phyloP scores from a whole-genome alignment of 2,113 vertebrate genomes.

The Tychaedon coryphoeus region DNA sequence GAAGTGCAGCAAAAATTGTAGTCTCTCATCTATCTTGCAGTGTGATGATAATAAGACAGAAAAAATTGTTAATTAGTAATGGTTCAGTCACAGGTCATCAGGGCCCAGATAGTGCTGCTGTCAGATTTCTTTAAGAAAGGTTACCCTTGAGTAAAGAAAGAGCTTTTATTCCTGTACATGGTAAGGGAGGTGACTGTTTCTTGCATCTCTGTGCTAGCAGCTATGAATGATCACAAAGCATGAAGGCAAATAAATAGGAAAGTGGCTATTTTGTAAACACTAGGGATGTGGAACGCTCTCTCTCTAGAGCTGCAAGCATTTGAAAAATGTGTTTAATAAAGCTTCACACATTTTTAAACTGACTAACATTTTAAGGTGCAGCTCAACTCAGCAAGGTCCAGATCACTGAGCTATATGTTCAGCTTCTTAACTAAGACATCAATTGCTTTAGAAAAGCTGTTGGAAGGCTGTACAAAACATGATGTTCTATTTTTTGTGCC shows the following conservation, averaged over 20 bases:
- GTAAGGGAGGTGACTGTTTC: neutral
- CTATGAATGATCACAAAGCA: neutral
- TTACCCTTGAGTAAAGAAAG: neutral
- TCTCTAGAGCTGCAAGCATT: neutral
- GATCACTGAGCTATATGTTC: neutral
- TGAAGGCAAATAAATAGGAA: neutral
- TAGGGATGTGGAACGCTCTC: neutral
- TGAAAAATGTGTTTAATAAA: conserved; percentile 41
- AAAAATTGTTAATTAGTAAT: neutral
- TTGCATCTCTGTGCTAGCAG: neutral
- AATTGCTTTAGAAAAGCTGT: neutral
- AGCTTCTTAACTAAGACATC: neutral
- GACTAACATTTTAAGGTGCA: neutral
- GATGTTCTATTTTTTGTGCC: neutral
- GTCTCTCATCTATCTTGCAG: neutral
- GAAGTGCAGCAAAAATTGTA: neutral
- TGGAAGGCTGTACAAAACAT: neutral
- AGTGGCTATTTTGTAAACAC: neutral
- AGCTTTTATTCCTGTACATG: neutral
- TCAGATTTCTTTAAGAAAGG: neutral
- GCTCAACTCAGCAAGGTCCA: neutral
- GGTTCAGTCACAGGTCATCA: neutral
- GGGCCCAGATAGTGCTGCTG: neutral
- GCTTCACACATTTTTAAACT: neutral
- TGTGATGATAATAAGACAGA: neutral